phyloP scores from a whole-genome alignment of 2,113 vertebrate species.

The Pygoscelis antarcticus region DNA sequence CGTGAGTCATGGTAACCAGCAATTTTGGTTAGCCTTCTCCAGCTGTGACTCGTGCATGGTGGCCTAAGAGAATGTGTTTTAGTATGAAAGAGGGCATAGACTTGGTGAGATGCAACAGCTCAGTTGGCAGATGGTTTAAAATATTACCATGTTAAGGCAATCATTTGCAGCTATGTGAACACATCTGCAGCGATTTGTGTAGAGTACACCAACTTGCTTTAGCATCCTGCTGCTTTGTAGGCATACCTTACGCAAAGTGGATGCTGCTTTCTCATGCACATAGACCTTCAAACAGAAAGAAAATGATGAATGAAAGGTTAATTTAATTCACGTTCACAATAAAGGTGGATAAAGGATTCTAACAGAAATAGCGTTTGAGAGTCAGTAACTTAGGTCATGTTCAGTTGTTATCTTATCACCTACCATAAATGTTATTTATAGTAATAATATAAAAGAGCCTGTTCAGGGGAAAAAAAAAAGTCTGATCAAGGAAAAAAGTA shows the following conservation, averaged over 20 bases:
- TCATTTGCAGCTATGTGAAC: background rate
- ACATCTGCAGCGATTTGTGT: background rate
- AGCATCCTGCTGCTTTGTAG: background rate
- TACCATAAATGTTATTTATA: background rate
- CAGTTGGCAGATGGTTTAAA: background rate
- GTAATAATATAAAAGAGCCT: background rate
- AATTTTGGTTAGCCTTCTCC: background rate
- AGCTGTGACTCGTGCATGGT: background rate
- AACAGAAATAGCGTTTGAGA: background rate
- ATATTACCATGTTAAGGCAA: rapidly evolving
- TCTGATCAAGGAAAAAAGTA: background rate
- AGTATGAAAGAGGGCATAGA: background rate
- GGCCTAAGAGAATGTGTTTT: background rate
- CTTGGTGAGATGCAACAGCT: background rate
- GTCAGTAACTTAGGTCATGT: background rate
- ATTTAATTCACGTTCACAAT: rapidly evolving
- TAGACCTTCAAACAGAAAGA: background rate
- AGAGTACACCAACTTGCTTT: background rate
- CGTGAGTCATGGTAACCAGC: background rate
- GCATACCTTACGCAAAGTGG: background rate
- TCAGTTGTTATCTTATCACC: background rate
- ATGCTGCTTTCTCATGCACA: background rate
- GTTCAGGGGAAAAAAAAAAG: background rate
- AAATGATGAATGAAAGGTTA: background rate
- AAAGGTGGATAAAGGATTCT: background rate